Base-by-base conservation (phyloP, 2,797 vertebrate species). In the Caiman crocodilus region DNA sequence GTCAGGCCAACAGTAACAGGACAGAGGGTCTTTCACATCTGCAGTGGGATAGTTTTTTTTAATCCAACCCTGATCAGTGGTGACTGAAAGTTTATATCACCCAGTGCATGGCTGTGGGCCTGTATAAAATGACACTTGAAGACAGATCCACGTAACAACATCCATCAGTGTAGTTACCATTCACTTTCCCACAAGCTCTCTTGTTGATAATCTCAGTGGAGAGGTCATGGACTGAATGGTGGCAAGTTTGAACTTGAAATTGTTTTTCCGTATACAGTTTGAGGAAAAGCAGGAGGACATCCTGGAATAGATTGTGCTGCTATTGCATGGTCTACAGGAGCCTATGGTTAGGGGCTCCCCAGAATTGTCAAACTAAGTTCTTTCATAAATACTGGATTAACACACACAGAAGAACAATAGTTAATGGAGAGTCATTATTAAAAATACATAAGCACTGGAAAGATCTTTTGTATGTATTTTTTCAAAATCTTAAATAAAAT, bases 241-340 rank as follows among this genome's bases (percentile, higher is more conserved):
- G n/a, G n/a, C 16, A n/a, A 67, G 17, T n/a, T 17, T 67, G 18
- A 67, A 67, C n/a, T 65, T 30, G n/a, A 67, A 67, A n/a, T 30
- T n/a, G 16, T 30, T n/a, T 17, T 9, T 30, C 15, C 30, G 8
- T 28, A 17, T 20, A 15, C 15, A 67, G 64, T n/a, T n/a, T 67
- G 28, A 30, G 4, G 64, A n/a, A 18, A 28, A 20, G 30, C 30
- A 17, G 64, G 16, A 30, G 57, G 25, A 14, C 17, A 55, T 1
- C 2, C 2, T 10, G 28, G 30, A 5, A 14, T 0, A 0, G 1
- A 26, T 23, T 42, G 26, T n/a, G n/a, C 0, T 0, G 2, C 58
- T 81, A 32, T 32, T 50, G 32, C 50, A 2, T 13, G 18, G 3
- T 2, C 65, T 32, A 23, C 21, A 58, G 60, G 1, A 0, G 35